These are phyloP conservation scores for Drosophila cracens DNA, from an alignment of 2,888 invertebrate genomes.

Conservation along the genomic window DNA sequence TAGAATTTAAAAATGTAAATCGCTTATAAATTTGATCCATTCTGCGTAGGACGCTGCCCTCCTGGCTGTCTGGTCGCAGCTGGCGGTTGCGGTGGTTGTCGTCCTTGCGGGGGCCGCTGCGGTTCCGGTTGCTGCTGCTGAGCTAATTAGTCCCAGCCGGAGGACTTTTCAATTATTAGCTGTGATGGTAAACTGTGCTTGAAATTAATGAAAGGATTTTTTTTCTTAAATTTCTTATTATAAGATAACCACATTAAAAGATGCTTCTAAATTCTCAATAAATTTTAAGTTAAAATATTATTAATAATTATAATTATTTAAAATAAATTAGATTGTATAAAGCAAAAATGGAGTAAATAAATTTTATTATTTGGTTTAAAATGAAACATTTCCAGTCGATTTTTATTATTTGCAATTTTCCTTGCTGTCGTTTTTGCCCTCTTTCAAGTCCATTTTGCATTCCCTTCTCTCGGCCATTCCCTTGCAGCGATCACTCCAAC, in stretches of 20 bases:
- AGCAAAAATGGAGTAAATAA: background rate
- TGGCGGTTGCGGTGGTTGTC: constrained; percentile 8
- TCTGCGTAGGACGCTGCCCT: constrained; percentile 65
- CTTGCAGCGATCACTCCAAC: constrained; percentile 39
- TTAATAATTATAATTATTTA: no score
- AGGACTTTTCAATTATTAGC: background rate
- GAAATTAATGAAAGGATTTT: background rate
- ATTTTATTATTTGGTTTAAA: background rate
- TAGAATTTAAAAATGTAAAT: constrained; percentile 39
- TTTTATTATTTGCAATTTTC: background rate
- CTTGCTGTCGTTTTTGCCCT: background rate
- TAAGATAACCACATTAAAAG: no score
- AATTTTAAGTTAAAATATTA: background rate
- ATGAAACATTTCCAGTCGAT: background rate
- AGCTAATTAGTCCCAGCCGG: background rate
- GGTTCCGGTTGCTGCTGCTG: constrained; percentile 23
- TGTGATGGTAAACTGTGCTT: background rate
- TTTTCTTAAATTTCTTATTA: background rate
- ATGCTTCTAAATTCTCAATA: background rate
- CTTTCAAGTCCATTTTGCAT: background rate
- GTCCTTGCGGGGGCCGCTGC: constrained; percentile 20
- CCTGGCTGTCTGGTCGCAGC: constrained; percentile 52
- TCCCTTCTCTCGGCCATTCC: background rate
- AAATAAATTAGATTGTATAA: background rate
- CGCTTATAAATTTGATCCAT: constrained; percentile 61